Evolutionary conservation across 2,888 invertebrate species (phyloP).

Genomic region (Hydriomena furcata): DNA sequence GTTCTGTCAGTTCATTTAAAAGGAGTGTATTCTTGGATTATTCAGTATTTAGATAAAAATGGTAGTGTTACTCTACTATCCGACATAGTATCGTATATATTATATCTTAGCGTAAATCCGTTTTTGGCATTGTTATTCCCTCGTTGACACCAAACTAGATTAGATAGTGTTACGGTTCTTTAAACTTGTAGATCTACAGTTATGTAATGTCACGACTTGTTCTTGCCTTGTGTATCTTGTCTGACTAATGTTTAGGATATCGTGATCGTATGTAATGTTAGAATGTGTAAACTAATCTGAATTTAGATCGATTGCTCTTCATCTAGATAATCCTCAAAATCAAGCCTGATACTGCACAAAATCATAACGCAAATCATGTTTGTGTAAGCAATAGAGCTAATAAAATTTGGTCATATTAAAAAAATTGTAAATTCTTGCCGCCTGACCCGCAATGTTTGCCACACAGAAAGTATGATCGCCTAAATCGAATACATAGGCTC

Average conservation of each 20-base stretch:
- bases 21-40: neutral
- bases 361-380: neutral
- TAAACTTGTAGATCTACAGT: conserved; percentile 22
- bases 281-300: conserved; percentile 12
- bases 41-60: conserved; percentile 8
- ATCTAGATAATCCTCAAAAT: neutral
- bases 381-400: neutral
- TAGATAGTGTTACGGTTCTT: conserved; percentile 39
- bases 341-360: neutral
- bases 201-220: conserved; percentile 31
- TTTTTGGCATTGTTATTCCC: conserved; percentile 50
- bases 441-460: too few species aligned
- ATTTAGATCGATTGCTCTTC: conserved; percentile 8
- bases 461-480: too few species aligned
- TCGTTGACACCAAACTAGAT: conserved; percentile 45
- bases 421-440: too few species aligned
- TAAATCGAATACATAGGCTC: too few species aligned
- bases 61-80: conserved; percentile 38
- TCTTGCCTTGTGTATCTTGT: conserved; percentile 40
- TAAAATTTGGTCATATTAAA: too few species aligned
- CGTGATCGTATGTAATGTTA: conserved; percentile 18
- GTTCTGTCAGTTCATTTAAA: conserved; percentile 2
- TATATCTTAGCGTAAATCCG: conserved; percentile 43
- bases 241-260: conserved; percentile 26
- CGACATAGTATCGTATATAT: conserved; percentile 39